Evolutionary conservation across 2,888 invertebrate genomes (phyloP).

Genomic region (Deroplatys truncata): DNA sequence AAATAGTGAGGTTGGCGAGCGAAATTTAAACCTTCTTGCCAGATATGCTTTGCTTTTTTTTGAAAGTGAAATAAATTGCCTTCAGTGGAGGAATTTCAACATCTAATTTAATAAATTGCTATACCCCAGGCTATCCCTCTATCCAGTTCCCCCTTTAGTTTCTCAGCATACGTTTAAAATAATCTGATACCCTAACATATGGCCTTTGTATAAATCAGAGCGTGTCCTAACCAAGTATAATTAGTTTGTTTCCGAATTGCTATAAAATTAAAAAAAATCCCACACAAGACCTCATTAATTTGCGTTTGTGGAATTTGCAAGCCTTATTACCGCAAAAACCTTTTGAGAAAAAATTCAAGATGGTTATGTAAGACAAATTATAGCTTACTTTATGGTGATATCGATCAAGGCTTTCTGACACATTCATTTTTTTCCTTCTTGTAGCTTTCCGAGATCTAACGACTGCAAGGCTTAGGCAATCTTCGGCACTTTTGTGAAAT

Average conservation of each 20-base stretch:
- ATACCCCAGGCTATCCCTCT: no score
- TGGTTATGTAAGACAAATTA: background rate
- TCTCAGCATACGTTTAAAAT: no score
- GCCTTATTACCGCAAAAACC: background rate
- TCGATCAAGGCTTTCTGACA: background rate
- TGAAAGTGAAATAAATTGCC: no score
- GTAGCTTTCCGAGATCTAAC: background rate
- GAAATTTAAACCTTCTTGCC: no score
- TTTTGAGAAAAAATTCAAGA: background rate
- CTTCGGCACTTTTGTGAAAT: background rate
- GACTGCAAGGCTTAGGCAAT: background rate
- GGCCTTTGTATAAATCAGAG: background rate
- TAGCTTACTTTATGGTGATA: background rate
- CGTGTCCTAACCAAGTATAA: background rate
- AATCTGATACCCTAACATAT: no score
- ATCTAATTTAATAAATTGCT: no score
- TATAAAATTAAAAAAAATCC: background rate
- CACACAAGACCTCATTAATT: background rate
- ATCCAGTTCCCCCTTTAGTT: no score
- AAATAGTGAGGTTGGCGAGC: no score
- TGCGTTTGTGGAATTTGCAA: background rate
- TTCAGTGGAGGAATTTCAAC: no score
- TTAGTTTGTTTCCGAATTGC: background rate
- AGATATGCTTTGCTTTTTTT: no score
- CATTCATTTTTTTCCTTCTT: background rate